Base-by-base conservation (phyloP, 2,797 vertebrate species). In the Coregonus sp. region DNA sequence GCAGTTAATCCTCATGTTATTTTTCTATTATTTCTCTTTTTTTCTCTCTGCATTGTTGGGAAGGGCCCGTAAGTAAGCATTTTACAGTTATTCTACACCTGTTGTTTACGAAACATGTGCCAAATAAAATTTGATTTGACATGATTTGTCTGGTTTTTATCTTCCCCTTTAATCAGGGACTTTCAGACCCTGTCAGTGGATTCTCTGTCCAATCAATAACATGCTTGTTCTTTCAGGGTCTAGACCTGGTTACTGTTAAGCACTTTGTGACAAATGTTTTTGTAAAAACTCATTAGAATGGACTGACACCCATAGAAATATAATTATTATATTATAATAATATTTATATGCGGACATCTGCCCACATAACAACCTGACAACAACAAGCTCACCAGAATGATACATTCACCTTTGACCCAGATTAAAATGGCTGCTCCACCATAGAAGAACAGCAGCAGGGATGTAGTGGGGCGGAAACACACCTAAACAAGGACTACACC, bases 361-460 rank as follows among this genome's bases (percentile, higher is more conserved):
- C 85, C 81, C 89, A 88, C 84, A 47, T 47, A 47, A 47, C 40
- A 47, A 47, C 40, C 40, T 9, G 40, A 78, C 84, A 20, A 47
- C 40, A 18, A 84, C 85, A 81, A 89, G 82, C 88, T 87, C 90
- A 92, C 85, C 73, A 90, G 86, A 93, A 91, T 89, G 88, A 94
- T 92, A 94, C 94, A 91, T 92, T 95, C 94, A 94, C 92, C 88
- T 88, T 89, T 85, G 76, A 87, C 80, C 54, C 25, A 75, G 81
- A 85, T 81, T 80, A 84, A 72, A 73, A 29, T 40, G 59, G 72
- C 76, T 80, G 73, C 75, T 78, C 52, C 76, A 68, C 52, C 25
- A 25, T n/a, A 40, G 84, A 82, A 85, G 79, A 85, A 85, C 85
- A 87, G 84, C 50, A 4, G 81, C 78, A 75, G 35, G 5, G 67